Base-by-base conservation (phyloP, 2,113 vertebrate genomes). In the Silurus glanis region DNA sequence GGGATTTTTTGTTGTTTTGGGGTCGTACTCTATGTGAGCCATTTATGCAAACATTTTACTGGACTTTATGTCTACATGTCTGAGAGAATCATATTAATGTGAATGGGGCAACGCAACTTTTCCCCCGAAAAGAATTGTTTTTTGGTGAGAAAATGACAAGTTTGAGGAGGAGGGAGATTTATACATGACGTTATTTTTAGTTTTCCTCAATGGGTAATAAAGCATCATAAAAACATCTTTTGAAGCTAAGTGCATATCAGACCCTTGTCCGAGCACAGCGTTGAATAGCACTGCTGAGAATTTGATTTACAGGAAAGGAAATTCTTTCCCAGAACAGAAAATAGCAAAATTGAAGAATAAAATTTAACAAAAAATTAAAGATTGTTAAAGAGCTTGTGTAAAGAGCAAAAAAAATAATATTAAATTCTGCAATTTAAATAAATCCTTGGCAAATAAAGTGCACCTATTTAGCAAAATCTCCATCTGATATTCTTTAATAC, bases 11-110 rank as follows among this genome's bases (percentile, higher is more conserved):
- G 58, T 80, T n/a, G 58, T 14, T 25, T 17, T 58, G 58, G 62
- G 61, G 85, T 82, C 23, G 16, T 75, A 37, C 37, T 37, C 37
- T 37, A 76, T 55, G 69, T 6, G 19, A 62, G 79, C 45, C 23
- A 55, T 67, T 13, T 55, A 83, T 23, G 80, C 85, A 82, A 47
- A 82, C 17, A n/a, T 58, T 76, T 66, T 66, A 83, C 47, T 66
- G 80, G 61, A n/a, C 47, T 76, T 51, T n/a, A 55, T 17, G 16
- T 49, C 9, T 58, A 45, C n/a, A 82, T 25, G 25, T 45, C 55
- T 75, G 47, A 61, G 78, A 86, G 61, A 69, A 25, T 28, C 14
- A 37, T 1, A 59, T 37, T 53, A 45, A 9, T 51, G 21, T 55
- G 37, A 71, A 69, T 51, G 2, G 62, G 62, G 61, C 5, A 47